phyloP scores from a whole-genome alignment of 1,140 invertebrate species.

The Drosophila quadrilineata region DNA sequence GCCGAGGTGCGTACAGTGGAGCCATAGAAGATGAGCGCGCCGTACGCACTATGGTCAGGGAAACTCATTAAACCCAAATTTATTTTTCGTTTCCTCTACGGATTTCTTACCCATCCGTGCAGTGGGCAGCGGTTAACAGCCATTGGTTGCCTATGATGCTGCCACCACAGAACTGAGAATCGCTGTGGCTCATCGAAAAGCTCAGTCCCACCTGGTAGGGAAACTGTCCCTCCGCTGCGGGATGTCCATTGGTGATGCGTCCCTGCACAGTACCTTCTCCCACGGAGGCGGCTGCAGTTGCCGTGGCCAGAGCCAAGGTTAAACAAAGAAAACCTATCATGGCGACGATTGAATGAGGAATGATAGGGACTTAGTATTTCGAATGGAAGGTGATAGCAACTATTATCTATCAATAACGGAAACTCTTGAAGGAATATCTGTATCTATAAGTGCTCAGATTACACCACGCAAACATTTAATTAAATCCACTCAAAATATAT shows the following conservation, averaged over 20 bases:
- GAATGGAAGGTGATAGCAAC: no score
- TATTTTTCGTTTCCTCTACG: background rate
- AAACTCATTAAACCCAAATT: background rate
- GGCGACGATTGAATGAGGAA: background rate
- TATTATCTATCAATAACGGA: no score
- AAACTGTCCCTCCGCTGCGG: conserved; percentile 71
- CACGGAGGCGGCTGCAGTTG: background rate
- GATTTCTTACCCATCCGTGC: conserved; percentile 39
- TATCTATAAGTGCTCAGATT: no score
- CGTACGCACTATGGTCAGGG: conserved; percentile 16
- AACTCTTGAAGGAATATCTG: no score
- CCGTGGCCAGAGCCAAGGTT: conserved; percentile 18
- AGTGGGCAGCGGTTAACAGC: conserved; percentile 84
- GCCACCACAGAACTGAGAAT: conserved; percentile 83
- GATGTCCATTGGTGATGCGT: conserved; percentile 33
- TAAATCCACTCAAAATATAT: no score
- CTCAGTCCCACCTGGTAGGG: conserved; percentile 81
- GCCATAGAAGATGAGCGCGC: conserved; percentile 35
- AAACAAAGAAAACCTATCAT: conserved; percentile 29
- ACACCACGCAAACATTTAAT: no score
- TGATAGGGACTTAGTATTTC: no score
- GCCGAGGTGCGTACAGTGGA: conserved; percentile 38
- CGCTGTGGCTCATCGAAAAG: conserved; percentile 58
- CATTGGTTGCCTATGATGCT: conserved; percentile 82
- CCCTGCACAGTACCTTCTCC: conserved; percentile 1